Conservation (phyloP, 92 coral and sea anemone genomes). For the Parazoanthus swiftii region DNA sequence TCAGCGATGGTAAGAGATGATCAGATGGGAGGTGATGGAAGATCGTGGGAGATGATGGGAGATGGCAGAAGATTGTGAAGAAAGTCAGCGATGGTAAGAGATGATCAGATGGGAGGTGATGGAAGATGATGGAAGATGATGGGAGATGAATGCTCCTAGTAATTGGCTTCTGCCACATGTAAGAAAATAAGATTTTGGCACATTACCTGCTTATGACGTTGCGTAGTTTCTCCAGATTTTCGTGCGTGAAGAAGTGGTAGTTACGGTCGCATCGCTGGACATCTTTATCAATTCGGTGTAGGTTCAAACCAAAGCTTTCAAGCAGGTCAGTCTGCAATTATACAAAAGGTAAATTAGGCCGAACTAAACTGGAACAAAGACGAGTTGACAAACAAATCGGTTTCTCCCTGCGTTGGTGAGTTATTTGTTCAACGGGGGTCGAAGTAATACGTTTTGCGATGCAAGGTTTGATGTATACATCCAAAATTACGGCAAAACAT, state of each 20-base stretch:
- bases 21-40: too few species aligned
- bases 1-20: too few species aligned
- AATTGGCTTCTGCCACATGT: not conserved
- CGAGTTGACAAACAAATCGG: too few species aligned
- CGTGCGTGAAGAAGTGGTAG: constrained; percentile 84
- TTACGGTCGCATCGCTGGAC: constrained; percentile 93
- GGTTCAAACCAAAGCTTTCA: constrained; percentile 86
- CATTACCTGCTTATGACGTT: constrained; percentile 92
- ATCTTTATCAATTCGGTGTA: constrained; percentile 98
- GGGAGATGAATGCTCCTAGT: not conserved
- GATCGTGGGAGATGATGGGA: too few species aligned
- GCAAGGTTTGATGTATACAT: too few species aligned
- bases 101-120: too few species aligned
- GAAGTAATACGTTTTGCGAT: too few species aligned
- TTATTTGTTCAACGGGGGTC: too few species aligned
- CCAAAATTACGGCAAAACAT: too few species aligned
- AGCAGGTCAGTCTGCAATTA: constrained; percentile 74
- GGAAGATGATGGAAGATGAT: too few species aligned
- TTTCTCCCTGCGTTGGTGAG: too few species aligned
- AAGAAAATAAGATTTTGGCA: not conserved
- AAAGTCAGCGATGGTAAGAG: too few species aligned
- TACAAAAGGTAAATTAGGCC: not conserved
- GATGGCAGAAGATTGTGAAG: not conserved
- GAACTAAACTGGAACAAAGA: not conserved
- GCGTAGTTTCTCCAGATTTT: constrained; percentile 88